These are phyloP conservation scores for Brachionus koreanus DNA, from an alignment of 1,140 invertebrate species.

Conservation along the genomic window DNA sequence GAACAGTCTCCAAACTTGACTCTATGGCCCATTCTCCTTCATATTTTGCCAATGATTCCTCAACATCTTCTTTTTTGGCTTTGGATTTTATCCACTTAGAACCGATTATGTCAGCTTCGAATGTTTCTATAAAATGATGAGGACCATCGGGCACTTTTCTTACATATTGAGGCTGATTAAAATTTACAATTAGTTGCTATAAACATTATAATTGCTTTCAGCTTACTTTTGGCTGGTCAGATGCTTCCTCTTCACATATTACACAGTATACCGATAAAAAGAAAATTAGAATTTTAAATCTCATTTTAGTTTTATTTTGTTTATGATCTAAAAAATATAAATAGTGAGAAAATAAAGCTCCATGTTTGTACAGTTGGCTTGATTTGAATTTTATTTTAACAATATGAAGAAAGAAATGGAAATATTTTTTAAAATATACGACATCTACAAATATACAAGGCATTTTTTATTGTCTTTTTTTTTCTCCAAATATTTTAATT, in stretches of 20 bases:
- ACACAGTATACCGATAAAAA: neutral
- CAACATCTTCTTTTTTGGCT: constrained; percentile 85
- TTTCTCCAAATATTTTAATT: neutral
- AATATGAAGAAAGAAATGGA: neutral
- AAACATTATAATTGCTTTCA: neutral
- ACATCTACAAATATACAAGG: neutral
- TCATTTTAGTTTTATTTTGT: neutral
- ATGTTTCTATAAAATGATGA: neutral
- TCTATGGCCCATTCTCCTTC: constrained; percentile 71
- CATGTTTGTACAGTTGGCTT: neutral
- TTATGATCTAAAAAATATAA: neutral
- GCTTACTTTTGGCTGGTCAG: neutral
- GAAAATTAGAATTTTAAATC: neutral
- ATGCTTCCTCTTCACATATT: neutral
- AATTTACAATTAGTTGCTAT: neutral
- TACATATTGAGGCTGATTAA: neutral
- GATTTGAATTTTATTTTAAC: neutral
- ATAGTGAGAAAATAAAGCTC: neutral
- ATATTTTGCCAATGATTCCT: constrained; percentile 70
- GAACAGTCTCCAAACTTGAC: constrained; percentile 68
- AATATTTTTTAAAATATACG: neutral
- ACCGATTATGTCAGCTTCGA: constrained; percentile 18
- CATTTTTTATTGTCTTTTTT: neutral
- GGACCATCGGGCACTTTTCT: neutral
- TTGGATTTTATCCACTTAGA: constrained; percentile 76